Base-by-base conservation (phyloP, 2,888 invertebrate species). In the Macrophya annulata region DNA sequence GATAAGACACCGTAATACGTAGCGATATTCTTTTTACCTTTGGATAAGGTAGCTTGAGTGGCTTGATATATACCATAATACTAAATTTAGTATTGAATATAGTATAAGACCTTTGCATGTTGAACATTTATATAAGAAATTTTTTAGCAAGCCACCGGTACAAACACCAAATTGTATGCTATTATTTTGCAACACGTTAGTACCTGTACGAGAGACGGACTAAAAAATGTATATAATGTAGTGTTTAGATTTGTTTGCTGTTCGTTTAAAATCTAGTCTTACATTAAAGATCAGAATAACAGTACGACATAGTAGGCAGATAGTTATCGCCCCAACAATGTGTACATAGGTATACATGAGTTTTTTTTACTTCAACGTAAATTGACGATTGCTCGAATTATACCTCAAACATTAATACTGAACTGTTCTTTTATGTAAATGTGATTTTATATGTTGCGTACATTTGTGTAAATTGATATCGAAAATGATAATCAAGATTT, bases 1-100 rank as follows among this genome's bases (percentile, higher is more conserved):
- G 89, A 90, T 91, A 92, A 92, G 91, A 92, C 92, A 92, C 91
- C 91, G 89, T 91, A 91, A 90, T 92, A 92, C 92, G 91, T 92
- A 92, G 90, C 89, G 89, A 91, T 90, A 91, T 90, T 91, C 90
- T 84, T 87, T 84, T 86, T 85, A 59, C 82, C 85, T 83, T 81
- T 59, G 81, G 62, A 68, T 51, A 62, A 81, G 81, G 81, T 81
- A 81, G 81, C 62, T 62, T 15, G 31, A 25, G 55, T 77, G 17
- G 25, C 17, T 76, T 77, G 51, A 77, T 77, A 77, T 77, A 77
- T 31, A 48, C 25, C 77, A 43, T 77, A 37, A 31, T 77, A 55
- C 25, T 77, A 31, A 48, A 77, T 31, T 77, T 81, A 81, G 81
- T 81, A 81, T 43, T 17, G 12, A 62, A 40, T 62, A 81, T 40